A percentile compares a stretch with the other conserved stretches of the same genome.
phyloP scores from a whole-genome alignment of 2,113 vertebrate species.

The Pomatorhinus ruficollis region DNA sequence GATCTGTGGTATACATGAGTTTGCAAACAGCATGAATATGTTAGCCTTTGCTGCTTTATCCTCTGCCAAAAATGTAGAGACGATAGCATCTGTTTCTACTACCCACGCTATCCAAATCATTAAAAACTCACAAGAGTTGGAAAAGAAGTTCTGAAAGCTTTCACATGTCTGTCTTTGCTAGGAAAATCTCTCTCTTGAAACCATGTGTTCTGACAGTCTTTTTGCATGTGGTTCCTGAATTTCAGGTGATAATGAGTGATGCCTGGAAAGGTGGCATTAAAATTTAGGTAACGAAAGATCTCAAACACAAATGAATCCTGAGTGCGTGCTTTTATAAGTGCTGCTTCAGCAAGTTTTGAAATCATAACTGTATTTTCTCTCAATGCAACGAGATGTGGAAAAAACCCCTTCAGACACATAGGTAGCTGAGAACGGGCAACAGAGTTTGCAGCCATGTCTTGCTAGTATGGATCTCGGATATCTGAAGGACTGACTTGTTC shows the following conservation, averaged over 20 bases:
- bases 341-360: background rate
- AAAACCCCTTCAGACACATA: background rate
- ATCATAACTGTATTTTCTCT: background rate
- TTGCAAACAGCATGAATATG: constrained; percentile 77
- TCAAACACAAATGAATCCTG: background rate
- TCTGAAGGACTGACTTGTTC: background rate
- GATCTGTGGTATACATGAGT: constrained; percentile 71
- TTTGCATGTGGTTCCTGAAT: constrained; percentile 28
- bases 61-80: constrained; percentile 71
- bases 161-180: constrained; percentile 57
- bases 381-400: background rate
- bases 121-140: constrained; percentile 65
- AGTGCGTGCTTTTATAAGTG: background rate
- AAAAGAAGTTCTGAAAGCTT: constrained; percentile 69
- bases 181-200: constrained; percentile 37
- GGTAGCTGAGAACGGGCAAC: background rate
- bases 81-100: constrained; percentile 81
- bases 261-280: background rate
- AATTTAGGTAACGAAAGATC: background rate
- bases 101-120: constrained; percentile 68
- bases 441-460: background rate
- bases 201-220: constrained; percentile 13
- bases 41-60: constrained; percentile 78
- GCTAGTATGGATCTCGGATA: background rate
- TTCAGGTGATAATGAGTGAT: constrained; percentile 37